Conservation (phyloP, 2,113 vertebrate genomes). For the Plectropomus leopardus region DNA sequence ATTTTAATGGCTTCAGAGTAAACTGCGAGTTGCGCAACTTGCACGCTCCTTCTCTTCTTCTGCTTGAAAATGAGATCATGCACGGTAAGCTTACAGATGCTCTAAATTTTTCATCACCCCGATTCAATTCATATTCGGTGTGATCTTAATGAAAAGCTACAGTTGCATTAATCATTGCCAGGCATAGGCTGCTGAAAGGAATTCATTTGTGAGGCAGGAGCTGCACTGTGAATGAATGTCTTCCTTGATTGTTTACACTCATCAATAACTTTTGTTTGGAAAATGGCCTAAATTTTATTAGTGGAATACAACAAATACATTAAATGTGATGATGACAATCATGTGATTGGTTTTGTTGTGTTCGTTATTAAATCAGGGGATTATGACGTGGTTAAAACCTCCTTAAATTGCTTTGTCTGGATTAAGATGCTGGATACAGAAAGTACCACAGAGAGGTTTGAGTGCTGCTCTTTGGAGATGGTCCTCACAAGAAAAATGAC, state of each 20-base stretch:
- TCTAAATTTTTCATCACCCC: not conserved
- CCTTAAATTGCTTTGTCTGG: not conserved
- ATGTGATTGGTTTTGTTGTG: not conserved
- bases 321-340: not conserved
- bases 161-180: not conserved
- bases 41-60: not conserved
- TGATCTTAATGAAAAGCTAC: conserved; percentile 7
- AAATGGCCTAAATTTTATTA: not conserved
- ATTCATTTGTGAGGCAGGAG: not conserved
- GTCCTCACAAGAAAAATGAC: no score
- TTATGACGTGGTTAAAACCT: not conserved
- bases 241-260: not conserved
- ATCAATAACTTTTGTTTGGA: not conserved
- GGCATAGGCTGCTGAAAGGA: not conserved
- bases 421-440: not conserved
- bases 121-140: not conserved
- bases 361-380: not conserved
- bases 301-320: not conserved
- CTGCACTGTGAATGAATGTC: not conserved
- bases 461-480: no score
- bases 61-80: not conserved
- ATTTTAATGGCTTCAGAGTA: not conserved
- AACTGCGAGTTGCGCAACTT: not conserved
- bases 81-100: not conserved
- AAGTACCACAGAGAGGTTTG: no score